A percentile compares a stretch with the other conserved stretches of the same genome.
Evolutionary conservation across 2,797 vertebrate genomes (phyloP).

Genomic region (Synaphobranchus kaupii): DNA sequence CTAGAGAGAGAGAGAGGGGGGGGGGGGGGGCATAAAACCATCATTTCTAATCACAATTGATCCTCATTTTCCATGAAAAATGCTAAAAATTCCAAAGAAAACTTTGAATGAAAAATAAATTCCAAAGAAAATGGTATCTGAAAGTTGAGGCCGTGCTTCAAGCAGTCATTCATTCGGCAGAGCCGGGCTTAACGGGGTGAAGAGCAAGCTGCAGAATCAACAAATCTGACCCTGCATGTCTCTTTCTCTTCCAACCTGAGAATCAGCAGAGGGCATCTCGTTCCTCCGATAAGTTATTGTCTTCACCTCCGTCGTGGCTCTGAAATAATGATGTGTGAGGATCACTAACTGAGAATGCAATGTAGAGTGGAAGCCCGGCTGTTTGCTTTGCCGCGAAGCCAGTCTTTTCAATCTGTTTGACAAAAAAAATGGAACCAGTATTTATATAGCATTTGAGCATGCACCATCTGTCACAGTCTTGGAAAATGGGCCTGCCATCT

Average conservation of each 20-base stretch:
- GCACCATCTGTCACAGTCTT: constrained; percentile 15
- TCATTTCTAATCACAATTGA: constrained; percentile 1
- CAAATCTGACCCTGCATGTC: background rate
- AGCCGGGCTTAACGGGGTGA: background rate
- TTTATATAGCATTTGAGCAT: background rate
- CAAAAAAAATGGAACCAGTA: background rate
- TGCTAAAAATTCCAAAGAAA: constrained; percentile 4
- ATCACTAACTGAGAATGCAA: background rate
- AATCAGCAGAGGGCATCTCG: background rate
- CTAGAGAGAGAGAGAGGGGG: background rate
- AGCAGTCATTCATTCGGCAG: constrained; percentile 5
- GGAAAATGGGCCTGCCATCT: background rate
- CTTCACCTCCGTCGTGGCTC: background rate
- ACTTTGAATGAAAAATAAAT: background rate
- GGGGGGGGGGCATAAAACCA: background rate
- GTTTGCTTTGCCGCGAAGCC: background rate
- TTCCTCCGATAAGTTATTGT: background rate
- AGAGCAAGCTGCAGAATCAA: background rate
- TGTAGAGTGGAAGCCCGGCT: background rate
- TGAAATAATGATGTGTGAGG: background rate
- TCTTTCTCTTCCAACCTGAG: background rate
- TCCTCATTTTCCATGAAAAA: constrained; percentile 7
- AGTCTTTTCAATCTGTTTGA: constrained; percentile 19
- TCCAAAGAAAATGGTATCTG: constrained; percentile 22
- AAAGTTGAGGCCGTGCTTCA: constrained; percentile 18